Evolutionary conservation across 2,888 invertebrate species (phyloP).

Genomic region (Drosophila flavopinicola): DNA sequence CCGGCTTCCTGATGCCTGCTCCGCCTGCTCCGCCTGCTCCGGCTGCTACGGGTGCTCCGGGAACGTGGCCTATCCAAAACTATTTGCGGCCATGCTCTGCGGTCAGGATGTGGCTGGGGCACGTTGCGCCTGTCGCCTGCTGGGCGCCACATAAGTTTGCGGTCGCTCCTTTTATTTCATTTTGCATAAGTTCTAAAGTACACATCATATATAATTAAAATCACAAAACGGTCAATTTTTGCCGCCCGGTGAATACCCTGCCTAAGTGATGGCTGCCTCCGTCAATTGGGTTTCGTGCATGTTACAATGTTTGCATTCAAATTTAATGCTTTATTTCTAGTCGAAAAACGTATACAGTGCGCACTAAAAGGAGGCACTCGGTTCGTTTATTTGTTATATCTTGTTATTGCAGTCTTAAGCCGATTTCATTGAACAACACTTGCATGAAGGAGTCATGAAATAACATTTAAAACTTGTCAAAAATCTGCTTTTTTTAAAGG

Average conservation of each 20-base stretch:
- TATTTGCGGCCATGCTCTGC: conserved; percentile 29
- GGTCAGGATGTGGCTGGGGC: conserved; percentile 63
- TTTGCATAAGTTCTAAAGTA: conserved; percentile 79
- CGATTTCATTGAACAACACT: neutral
- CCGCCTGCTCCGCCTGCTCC: neutral
- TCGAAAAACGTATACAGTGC: neutral
- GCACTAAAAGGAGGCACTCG: neutral
- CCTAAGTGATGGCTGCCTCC: conserved; percentile 58
- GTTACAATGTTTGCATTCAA: conserved; percentile 59
- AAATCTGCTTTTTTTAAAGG: too few relatives aligned
- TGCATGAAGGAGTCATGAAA: neutral
- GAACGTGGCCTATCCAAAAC: conserved; percentile 60
- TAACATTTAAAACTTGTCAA: too few relatives aligned
- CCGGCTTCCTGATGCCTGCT: too few relatives aligned
- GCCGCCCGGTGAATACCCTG: conserved; percentile 23
- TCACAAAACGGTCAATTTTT: conserved; percentile 80
- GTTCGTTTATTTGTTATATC: neutral
- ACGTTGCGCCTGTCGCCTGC: conserved; percentile 60
- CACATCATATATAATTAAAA: conserved; percentile 82
- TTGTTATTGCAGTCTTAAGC: neutral
- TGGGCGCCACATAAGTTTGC: conserved; percentile 69
- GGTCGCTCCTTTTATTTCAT: conserved; percentile 75
- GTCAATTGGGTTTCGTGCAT: conserved; percentile 49
- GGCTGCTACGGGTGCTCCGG: neutral
- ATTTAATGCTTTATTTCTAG: conserved; percentile 60